Evolutionary conservation across 2,888 invertebrate species (phyloP), one percentile per base, ranked within the genome.

Genomic region (Listrodromus nycthemerus): DNA sequence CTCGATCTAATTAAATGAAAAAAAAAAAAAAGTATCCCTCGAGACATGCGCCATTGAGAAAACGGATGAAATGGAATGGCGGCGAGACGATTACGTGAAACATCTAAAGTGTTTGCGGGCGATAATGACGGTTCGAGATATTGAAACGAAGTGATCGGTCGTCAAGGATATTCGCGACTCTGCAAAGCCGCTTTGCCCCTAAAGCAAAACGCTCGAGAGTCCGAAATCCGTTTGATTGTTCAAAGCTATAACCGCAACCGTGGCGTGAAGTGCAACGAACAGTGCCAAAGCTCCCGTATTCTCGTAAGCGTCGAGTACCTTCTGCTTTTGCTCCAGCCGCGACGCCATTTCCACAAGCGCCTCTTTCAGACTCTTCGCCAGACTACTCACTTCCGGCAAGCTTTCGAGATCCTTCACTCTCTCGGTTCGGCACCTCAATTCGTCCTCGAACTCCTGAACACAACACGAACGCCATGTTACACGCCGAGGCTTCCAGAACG

Each of bases 261-360:
- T 88, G 84, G 89, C 87, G 85, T 89, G 90, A 87, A 86, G 88
- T 88, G 87, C 88, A 88, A 89, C 86, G 85, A 88, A 88, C 86
- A 90, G 89, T 89, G 89, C 88, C 86, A 89, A 91, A 90, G 90
- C 89, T 88, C 90, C 91, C 83, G 91, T 88, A 89, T 90, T 92
- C 88, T 91, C 89, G 91, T 89, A 91, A 91, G 88, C 88, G 89
- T 88, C 86, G 89, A 90, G 88, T 93, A 93, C 93, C 93, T 93
- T 92, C 91, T 93, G 92, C 91, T 90, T 91, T 87, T 90, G 88
- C 86, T 88, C 88, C 78, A 93, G 87, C 71, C 89, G 90, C 76
- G 86, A 87, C 66, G 89, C 85, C 84, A 91, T 87, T 55, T 92
- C 91, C 87, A 90, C 69, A 70, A 93, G 84, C 52, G 91, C 91